Percentiles rank a stretch among this genome's conserved stretches.
These are phyloP conservation scores for Babylonia areolata DNA, from an alignment of 1,140 invertebrate species.

Conservation along the genomic window DNA sequence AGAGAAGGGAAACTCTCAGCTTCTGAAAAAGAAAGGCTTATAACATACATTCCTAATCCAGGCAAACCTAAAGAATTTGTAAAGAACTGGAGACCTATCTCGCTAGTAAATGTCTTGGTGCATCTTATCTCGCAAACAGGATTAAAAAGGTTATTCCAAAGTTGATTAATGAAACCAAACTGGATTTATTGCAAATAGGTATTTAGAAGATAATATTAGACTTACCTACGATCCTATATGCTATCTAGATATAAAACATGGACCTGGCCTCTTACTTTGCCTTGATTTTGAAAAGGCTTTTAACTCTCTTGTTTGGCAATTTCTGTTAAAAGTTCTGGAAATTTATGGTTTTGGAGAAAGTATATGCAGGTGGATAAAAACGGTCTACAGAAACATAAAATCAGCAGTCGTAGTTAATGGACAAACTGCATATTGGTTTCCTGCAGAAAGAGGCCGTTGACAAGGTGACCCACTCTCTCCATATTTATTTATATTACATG, in stretches of 20 bases:
- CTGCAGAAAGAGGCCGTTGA: background rate
- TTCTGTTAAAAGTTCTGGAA: background rate
- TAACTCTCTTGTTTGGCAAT: background rate
- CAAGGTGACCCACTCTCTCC: background rate
- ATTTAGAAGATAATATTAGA: background rate
- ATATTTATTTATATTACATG: background rate
- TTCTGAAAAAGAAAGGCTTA: background rate
- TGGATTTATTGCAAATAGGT: conserved; percentile 1
- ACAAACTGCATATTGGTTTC: background rate
- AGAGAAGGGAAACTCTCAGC: background rate
- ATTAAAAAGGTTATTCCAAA: background rate
- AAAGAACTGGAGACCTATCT: background rate
- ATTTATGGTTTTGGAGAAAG: background rate
- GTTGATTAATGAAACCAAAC: background rate
- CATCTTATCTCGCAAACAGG: background rate
- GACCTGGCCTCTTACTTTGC: background rate
- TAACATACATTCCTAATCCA: background rate
- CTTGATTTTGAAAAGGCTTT: conserved; percentile 1
- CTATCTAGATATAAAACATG: background rate
- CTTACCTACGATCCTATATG: background rate
- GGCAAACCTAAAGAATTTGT: background rate
- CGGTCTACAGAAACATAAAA: background rate
- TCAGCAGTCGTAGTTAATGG: background rate
- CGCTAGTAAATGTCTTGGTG: background rate
- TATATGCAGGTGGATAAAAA: background rate